These are phyloP conservation scores for Grapholita molesta DNA, from an alignment of 1,140 invertebrate genomes.

Conservation along the genomic window DNA sequence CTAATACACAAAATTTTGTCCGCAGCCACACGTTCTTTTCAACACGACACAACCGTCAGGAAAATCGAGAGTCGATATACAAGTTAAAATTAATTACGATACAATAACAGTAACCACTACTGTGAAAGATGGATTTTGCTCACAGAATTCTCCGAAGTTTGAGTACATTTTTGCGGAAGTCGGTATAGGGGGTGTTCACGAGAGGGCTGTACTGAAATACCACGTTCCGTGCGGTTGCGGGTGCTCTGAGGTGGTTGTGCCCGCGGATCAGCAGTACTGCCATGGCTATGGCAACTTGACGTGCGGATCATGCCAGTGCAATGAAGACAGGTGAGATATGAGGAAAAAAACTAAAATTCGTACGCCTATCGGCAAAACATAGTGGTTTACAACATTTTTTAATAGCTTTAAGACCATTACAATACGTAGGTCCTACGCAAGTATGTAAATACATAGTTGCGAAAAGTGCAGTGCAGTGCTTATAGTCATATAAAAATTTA, in stretches of 20 bases:
- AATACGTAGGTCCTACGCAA: no score
- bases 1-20: conserved; percentile 9
- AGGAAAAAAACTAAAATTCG: no score
- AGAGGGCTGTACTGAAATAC: conserved; percentile 37
- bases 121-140: conserved; percentile 37
- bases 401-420: no score
- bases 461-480: no score
- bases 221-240: conserved; percentile 58
- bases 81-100: background rate
- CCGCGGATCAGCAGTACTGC: conserved; percentile 63
- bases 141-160: conserved; percentile 20
- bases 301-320: conserved; percentile 85
- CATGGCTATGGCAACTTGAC: conserved; percentile 72
- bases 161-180: conserved; percentile 44
- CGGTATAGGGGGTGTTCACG: conserved; percentile 28
- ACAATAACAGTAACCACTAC: background rate
- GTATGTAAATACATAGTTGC: no score
- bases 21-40: conserved; percentile 27
- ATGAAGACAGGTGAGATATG: conserved; percentile 63
- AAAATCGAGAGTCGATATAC: conserved; percentile 19
- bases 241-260: conserved; percentile 72
- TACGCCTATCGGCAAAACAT: no score
- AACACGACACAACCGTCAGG: conserved; percentile 43
- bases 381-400: no score
- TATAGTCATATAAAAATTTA: no score